These are phyloP conservation scores for Lathronympha strigana DNA, from an alignment of 2,888 invertebrate species.

Conservation along the genomic window DNA sequence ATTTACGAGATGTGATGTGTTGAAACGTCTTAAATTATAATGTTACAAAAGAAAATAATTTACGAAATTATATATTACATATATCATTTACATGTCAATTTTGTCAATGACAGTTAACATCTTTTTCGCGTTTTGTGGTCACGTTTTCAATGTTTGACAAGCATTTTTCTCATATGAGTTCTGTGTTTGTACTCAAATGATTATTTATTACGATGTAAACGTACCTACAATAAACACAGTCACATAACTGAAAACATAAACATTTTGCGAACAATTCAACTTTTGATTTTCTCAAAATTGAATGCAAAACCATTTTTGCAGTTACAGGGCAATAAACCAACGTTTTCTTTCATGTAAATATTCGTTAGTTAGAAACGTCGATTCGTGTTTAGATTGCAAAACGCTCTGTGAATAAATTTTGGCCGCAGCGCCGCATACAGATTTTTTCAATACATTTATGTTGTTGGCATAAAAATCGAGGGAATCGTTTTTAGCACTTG, in stretches of 20 bases:
- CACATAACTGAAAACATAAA: neutral
- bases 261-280: neutral
- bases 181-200: too few relatives aligned
- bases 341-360: slow-evolving; percentile 29
- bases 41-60: too few relatives aligned
- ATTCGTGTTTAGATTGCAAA: slow-evolving; percentile 28
- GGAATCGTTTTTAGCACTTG: neutral
- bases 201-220: too few relatives aligned
- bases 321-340: slow-evolving; percentile 17
- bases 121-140: too few relatives aligned
- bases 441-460: slow-evolving; percentile 15
- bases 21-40: too few relatives aligned
- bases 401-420: slow-evolving; percentile 23
- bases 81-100: too few relatives aligned
- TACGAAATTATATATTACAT: too few relatives aligned
- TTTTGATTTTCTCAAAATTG: neutral
- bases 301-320: neutral
- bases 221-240: too few relatives aligned
- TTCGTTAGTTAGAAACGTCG: slow-evolving; percentile 17
- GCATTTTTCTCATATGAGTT: too few relatives aligned
- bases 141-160: too few relatives aligned
- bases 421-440: slow-evolving; percentile 15
- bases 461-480: slow-evolving; percentile 9
- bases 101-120: too few relatives aligned
- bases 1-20: too few relatives aligned